A percentile compares a stretch with the other conserved stretches of the same genome.
Conservation (phyloP, 2,888 invertebrate species). For the Chromoteleia sp. region DNA sequence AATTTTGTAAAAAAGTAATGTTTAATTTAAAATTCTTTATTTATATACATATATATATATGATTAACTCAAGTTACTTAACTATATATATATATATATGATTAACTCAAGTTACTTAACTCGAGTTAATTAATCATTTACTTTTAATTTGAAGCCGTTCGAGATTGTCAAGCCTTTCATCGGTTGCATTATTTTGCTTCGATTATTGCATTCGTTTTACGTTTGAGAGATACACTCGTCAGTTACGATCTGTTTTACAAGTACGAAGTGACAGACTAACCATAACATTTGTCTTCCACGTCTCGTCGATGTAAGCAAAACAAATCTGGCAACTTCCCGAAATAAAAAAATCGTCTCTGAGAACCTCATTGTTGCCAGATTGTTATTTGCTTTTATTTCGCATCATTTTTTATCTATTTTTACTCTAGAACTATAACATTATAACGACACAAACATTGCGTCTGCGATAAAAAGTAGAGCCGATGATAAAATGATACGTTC, state of each 20-base stretch:
- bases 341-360: constrained; percentile 34
- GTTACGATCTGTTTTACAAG: constrained; percentile 45
- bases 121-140: too few species aligned
- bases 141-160: neutral
- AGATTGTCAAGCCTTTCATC: neutral
- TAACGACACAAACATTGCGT: neutral
- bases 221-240: constrained; percentile 12
- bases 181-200: neutral
- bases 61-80: too few species aligned
- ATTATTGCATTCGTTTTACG: neutral
- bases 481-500: neutral
- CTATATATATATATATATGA: too few species aligned
- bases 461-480: constrained; percentile 4
- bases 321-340: constrained; percentile 43
- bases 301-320: constrained; percentile 37
- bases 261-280: constrained; percentile 43
- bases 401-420: constrained; percentile 1
- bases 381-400: constrained; percentile 25
- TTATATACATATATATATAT: too few species aligned
- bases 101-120: too few species aligned
- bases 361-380: constrained; percentile 29
- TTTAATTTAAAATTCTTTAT: too few species aligned
- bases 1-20: too few species aligned
- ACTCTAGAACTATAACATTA: neutral
- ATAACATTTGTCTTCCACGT: constrained; percentile 50